Evolutionary conservation across 1,140 invertebrate genomes (phyloP).

Genomic region (Platorchestia sp.): DNA sequence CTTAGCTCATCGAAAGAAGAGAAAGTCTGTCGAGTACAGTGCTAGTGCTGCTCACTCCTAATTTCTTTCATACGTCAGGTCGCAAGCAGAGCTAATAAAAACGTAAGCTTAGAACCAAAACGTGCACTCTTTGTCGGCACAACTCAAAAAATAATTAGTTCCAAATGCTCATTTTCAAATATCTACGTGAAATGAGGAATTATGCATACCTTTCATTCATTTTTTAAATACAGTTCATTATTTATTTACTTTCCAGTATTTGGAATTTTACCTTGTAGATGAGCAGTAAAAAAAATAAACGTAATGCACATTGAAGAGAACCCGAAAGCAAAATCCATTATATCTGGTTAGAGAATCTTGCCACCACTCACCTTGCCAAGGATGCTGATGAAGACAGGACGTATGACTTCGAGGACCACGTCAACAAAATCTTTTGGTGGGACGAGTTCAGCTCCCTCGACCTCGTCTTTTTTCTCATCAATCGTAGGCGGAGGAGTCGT

Average conservation of each 20-base stretch:
- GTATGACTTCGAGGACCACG: slow-evolving; percentile 64
- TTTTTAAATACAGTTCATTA: background rate
- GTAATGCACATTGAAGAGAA: background rate
- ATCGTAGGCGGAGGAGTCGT: slow-evolving; percentile 39
- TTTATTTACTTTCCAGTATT: no score
- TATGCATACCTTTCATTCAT: background rate
- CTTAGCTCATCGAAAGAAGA: no score
- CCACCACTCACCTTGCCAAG: slow-evolving; percentile 62
- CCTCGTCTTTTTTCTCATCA: slow-evolving; percentile 59
- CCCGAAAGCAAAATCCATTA: background rate
- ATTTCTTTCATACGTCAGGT: no score
- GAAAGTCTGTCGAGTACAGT: no score
- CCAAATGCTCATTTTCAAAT: background rate
- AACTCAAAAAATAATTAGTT: background rate
- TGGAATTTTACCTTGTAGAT: no score
- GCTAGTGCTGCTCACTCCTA: no score
- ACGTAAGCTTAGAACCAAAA: background rate
- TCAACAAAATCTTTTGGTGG: slow-evolving; percentile 60
- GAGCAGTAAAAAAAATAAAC: background rate
- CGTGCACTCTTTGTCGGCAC: background rate
- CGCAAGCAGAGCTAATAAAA: no score
- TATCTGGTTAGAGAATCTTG: background rate
- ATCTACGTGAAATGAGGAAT: background rate
- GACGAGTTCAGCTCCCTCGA: background rate
- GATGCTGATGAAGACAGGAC: slow-evolving; percentile 66